Conservation (phyloP, 2,797 vertebrate species). For the Momotus momota region DNA sequence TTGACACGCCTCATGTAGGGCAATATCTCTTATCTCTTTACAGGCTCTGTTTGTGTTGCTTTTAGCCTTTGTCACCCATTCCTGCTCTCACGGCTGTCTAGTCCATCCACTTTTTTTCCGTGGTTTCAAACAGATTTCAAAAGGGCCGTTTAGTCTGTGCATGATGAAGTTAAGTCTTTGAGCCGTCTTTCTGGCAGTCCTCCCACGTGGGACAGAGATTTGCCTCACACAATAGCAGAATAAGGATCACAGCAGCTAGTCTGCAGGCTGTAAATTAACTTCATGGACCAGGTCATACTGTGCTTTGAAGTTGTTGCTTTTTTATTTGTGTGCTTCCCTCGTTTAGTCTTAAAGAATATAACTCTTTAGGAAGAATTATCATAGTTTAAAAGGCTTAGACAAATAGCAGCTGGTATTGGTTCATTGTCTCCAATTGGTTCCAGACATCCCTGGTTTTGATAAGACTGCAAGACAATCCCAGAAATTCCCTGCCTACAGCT, state of each 20-base stretch:
- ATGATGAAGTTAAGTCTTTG: constrained; percentile 12
- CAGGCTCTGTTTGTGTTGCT: not conserved
- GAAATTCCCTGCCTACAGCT: constrained; percentile 59
- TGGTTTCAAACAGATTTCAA: not conserved
- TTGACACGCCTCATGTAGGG: fast-evolving
- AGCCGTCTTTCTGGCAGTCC: not conserved
- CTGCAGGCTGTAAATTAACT: constrained; percentile 60
- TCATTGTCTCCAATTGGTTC: constrained; percentile 61
- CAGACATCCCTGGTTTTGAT: constrained; percentile 69
- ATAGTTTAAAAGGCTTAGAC: constrained; percentile 59
- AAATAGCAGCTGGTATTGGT: constrained; percentile 61
- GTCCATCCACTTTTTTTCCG: not conserved
- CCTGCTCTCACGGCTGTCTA: not conserved
- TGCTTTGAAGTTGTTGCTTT: constrained; percentile 45
- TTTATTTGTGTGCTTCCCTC: constrained; percentile 41
- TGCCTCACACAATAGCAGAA: constrained; percentile 34
- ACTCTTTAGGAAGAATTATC: constrained; percentile 45
- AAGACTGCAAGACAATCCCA: constrained; percentile 48
- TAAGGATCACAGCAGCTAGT: not conserved
- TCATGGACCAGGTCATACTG: constrained; percentile 30
- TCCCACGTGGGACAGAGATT: constrained; percentile 15
- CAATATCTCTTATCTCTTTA: not conserved
- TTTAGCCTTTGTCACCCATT: not conserved
- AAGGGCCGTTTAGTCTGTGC: not conserved
- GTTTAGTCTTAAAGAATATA: constrained; percentile 48